Evolutionary conservation across 2,888 invertebrate species (phyloP).

Genomic region (Idaea biselata): DNA sequence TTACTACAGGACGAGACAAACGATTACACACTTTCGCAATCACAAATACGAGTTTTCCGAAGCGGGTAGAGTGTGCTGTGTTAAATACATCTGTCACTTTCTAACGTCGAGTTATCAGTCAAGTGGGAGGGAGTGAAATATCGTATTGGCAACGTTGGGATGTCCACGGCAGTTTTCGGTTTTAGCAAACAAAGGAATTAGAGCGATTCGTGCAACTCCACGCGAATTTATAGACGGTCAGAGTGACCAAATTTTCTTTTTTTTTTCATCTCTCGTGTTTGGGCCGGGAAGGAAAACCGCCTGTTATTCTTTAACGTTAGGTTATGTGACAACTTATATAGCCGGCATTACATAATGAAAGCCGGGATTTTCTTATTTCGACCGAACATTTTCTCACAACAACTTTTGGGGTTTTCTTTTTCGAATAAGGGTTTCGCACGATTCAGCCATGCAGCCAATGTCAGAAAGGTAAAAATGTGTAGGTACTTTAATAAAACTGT

Average conservation of each 20-base stretch:
- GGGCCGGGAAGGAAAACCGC: constrained; percentile 48
- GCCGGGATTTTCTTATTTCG: constrained; percentile 38
- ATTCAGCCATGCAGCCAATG: constrained; percentile 9
- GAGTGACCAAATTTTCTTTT: constrained; percentile 65
- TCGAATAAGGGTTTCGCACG: too few relatives aligned
- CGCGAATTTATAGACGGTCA: constrained; percentile 67
- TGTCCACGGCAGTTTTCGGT: constrained; percentile 69
- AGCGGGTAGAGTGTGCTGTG: constrained; percentile 17
- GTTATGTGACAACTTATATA: constrained; percentile 29
- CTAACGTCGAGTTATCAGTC: constrained; percentile 58
- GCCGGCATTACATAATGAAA: constrained; percentile 45
- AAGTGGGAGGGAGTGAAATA: constrained; percentile 70
- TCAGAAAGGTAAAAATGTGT: neutral
- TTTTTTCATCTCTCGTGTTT: constrained; percentile 48
- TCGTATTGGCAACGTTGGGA: constrained; percentile 54
- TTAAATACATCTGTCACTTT: constrained; percentile 64
- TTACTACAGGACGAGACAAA: constrained; percentile 43
- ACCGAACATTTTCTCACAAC: neutral
- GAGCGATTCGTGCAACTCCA: constrained; percentile 60
- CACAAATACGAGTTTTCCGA: constrained; percentile 13
- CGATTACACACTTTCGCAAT: constrained; percentile 47
- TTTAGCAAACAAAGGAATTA: constrained; percentile 77
- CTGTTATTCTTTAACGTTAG: constrained; percentile 40
- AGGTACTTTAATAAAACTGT: neutral
- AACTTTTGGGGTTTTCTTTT: neutral